Evolutionary conservation across 1,140 invertebrate genomes (phyloP).

Genomic region (Diprion similis): DNA sequence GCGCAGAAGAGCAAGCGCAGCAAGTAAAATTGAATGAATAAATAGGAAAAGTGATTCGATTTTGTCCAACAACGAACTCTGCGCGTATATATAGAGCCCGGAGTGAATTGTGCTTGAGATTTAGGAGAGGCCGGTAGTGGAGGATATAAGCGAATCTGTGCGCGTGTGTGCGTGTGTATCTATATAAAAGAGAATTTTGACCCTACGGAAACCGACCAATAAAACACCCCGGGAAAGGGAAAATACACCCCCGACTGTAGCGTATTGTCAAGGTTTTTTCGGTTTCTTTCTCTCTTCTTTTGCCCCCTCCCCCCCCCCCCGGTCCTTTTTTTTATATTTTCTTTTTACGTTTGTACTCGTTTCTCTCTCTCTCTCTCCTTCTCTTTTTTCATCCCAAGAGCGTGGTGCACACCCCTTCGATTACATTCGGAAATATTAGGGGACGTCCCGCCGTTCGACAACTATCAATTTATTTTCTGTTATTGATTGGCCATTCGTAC

Average conservation of each 20-base stretch:
- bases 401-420: slow-evolving; percentile 57
- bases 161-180: not conserved
- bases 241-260: not conserved
- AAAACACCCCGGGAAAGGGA: not conserved
- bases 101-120: not conserved
- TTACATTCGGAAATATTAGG: slow-evolving; percentile 65
- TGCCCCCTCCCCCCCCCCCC: slow-evolving; percentile 12
- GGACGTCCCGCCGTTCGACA: slow-evolving; percentile 60
- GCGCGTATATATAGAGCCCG: too few species aligned
- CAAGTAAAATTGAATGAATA: too few species aligned
- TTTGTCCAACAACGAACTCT: too few species aligned
- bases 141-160: not conserved
- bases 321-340: slow-evolving; percentile 24
- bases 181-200: not conserved
- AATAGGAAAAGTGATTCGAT: too few species aligned
- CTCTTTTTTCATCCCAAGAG: slow-evolving; percentile 34
- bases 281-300: not conserved
- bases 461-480: slow-evolving; percentile 61
- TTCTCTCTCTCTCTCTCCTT: not conserved
- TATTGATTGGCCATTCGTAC: slow-evolving; percentile 43
- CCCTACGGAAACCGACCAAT: slow-evolving; percentile 6
- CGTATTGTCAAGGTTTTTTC: not conserved
- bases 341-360: too few species aligned
- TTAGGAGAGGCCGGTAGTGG: not conserved
- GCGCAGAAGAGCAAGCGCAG: too few species aligned